These are phyloP conservation scores for Papilio helenus DNA, from an alignment of 1,140 invertebrate genomes.

Conservation along the genomic window DNA sequence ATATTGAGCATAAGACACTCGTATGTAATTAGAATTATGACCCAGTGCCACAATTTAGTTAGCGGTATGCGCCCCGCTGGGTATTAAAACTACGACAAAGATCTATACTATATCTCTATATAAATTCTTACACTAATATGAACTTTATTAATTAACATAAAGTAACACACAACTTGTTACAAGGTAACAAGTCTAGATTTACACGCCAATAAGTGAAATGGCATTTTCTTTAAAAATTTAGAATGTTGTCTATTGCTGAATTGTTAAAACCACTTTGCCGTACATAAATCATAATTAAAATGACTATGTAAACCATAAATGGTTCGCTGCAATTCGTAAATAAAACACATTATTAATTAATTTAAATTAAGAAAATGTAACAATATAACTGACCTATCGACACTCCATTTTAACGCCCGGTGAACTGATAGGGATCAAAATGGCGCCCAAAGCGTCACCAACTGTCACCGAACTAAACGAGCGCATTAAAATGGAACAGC, in stretches of 20 bases:
- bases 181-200: too few relatives aligned
- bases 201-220: too few relatives aligned
- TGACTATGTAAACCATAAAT: too few relatives aligned
- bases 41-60: conserved; percentile 57
- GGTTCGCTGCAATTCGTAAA: background rate
- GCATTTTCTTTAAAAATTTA: too few relatives aligned
- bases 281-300: too few relatives aligned
- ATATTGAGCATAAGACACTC: conserved; percentile 36
- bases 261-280: too few relatives aligned
- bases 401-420: conserved; percentile 50
- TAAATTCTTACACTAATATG: conserved; percentile 37
- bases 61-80: conserved; percentile 48
- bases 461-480: conserved; percentile 73
- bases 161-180: too few relatives aligned
- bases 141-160: background rate
- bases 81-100: conserved; percentile 10
- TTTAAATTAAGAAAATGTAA: conserved; percentile 35
- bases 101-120: conserved; percentile 47
- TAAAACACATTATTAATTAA: background rate
- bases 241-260: too few relatives aligned
- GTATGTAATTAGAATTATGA: conserved; percentile 58
- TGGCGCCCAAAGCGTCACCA: conserved; percentile 75
- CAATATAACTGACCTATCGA: conserved; percentile 47
- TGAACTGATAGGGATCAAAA: conserved; percentile 72
- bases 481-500: conserved; percentile 71